phyloP scores from a whole-genome alignment of 23 tunicate species.

The Phallusia fumigata region DNA sequence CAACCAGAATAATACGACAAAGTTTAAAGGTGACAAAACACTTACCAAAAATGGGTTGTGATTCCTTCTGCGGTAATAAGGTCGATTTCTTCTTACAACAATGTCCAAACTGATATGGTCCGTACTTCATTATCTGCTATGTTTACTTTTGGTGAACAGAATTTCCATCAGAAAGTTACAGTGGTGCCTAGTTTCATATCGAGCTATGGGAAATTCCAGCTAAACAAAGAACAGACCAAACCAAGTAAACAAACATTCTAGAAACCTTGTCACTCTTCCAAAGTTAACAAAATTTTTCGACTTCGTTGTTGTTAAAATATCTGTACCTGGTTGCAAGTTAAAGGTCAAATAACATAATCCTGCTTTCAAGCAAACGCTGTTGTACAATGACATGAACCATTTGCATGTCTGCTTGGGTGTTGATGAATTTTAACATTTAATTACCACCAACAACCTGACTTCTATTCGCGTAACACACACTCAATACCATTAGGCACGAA shows the following conservation, averaged over 20 bases:
- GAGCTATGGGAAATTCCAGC: too few species aligned
- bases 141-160: neutral
- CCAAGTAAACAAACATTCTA: neutral
- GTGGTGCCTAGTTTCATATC: too few species aligned
- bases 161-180: neutral
- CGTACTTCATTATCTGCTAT: constrained; percentile 24
- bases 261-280: too few species aligned
- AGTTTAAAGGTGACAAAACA: neutral
- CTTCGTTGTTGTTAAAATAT: too few species aligned
- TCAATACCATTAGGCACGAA: neutral
- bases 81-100: constrained; percentile 25
- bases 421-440: too few species aligned
- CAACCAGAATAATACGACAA: neutral
- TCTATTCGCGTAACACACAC: neutral
- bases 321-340: too few species aligned
- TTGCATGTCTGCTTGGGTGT: too few species aligned
- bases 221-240: neutral
- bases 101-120: constrained; percentile 22
- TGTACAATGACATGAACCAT: too few species aligned
- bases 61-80: too few species aligned
- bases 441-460: neutral
- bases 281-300: too few species aligned
- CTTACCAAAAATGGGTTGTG: neutral
- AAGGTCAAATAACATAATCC: too few species aligned
- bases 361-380: too few species aligned